A percentile compares a stretch with the other conserved stretches of the same genome.
These are phyloP conservation scores for Drosophila peninsularis DNA, from an alignment of 2,888 invertebrate species.

Conservation along the genomic window DNA sequence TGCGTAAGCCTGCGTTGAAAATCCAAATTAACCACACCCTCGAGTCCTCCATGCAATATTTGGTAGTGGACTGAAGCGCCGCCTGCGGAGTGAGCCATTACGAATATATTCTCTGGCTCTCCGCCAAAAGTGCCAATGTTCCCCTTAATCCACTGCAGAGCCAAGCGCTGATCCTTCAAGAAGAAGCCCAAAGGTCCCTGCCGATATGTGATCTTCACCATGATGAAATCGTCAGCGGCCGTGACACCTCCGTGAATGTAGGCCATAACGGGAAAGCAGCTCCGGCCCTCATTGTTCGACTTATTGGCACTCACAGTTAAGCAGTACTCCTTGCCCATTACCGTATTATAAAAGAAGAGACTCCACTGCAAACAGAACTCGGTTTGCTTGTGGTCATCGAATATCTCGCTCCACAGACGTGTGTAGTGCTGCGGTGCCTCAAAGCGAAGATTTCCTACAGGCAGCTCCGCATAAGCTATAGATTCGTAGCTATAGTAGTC, in stretches of 20 bases:
- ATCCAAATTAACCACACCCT: slow-evolving; percentile 35
- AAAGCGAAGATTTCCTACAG: slow-evolving; percentile 85
- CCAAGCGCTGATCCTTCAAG: slow-evolving; percentile 56
- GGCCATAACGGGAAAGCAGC: slow-evolving; percentile 87
- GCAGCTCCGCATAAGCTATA: slow-evolving; percentile 88
- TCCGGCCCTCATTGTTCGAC: slow-evolving; percentile 79
- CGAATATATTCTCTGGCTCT: slow-evolving; percentile 87
- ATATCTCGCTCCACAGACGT: slow-evolving; percentile 11
- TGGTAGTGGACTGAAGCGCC: slow-evolving; percentile 90
- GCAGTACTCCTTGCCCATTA: slow-evolving; percentile 88
- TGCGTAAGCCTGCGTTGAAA: slow-evolving; percentile 87
- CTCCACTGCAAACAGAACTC: slow-evolving; percentile 88
- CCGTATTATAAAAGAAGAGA: slow-evolving; percentile 79
- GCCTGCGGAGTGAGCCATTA: slow-evolving; percentile 90
- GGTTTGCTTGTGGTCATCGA: slow-evolving; percentile 86
- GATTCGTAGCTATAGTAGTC: slow-evolving; percentile 87
- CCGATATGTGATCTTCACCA: slow-evolving; percentile 89
- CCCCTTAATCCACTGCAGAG: slow-evolving; percentile 50
- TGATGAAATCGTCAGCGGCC: slow-evolving; percentile 87
- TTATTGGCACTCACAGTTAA: slow-evolving; percentile 88
- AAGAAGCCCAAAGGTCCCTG: slow-evolving; percentile 91
- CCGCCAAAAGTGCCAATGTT: slow-evolving; percentile 84
- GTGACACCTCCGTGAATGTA: slow-evolving; percentile 90
- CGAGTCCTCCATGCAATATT: slow-evolving; percentile 83
- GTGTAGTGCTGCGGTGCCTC: slow-evolving; percentile 76